A percentile compares a stretch with the other conserved stretches of the same genome.
These are phyloP conservation scores for Cephalopterus ornatus DNA, from an alignment of 2,113 vertebrate species.

Conservation along the genomic window DNA sequence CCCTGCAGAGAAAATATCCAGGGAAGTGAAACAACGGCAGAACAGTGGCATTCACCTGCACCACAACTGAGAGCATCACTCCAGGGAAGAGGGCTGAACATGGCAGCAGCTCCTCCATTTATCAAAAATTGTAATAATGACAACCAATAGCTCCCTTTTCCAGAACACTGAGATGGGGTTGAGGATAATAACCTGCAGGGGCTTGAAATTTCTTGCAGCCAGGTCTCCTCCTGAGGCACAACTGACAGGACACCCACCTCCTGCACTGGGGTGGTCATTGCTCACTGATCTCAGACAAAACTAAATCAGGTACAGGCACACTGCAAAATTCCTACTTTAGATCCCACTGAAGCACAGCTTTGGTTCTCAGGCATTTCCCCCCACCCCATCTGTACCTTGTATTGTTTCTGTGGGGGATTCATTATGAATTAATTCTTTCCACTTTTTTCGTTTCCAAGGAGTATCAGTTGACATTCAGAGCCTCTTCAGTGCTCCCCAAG, in stretches of 20 bases:
- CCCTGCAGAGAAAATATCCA: background rate
- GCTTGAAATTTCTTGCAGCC: background rate
- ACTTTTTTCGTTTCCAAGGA: background rate
- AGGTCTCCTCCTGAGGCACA: background rate
- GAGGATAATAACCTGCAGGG: background rate
- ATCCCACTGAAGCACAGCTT: background rate
- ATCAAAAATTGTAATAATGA: background rate
- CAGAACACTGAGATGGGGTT: background rate
- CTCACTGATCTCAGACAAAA: background rate
- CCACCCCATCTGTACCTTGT: background rate
- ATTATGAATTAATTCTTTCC: background rate
- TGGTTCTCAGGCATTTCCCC: background rate
- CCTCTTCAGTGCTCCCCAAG: background rate
- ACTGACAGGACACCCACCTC: rapidly evolving
- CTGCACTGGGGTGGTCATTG: background rate
- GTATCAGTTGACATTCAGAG: background rate
- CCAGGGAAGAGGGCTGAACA: background rate
- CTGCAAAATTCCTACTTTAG: background rate
- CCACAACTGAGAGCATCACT: background rate
- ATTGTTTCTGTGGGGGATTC: background rate
- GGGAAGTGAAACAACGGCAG: background rate
- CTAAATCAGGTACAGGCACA: too few species aligned
- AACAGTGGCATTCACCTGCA: background rate
- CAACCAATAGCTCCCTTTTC: background rate
- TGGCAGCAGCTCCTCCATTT: background rate